These are phyloP conservation scores for cat (Felis catus) DNA, from an alignment of 2,113 vertebrate genomes.

Conservation along the genomic window DNA sequence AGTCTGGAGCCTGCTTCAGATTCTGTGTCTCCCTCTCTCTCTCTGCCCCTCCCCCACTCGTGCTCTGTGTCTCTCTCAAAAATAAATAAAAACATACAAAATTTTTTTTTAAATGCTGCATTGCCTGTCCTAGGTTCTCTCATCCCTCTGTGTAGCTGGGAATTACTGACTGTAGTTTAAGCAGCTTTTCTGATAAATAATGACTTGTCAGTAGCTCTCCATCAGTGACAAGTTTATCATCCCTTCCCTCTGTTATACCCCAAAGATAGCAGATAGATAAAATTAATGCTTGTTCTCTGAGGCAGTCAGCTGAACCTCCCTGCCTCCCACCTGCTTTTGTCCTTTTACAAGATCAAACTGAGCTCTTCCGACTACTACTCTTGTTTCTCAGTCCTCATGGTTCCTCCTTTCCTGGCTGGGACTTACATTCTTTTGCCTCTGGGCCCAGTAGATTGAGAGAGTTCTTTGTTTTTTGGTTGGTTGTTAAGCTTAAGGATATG, in stretches of 20 bases:
- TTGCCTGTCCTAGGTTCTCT: neutral
- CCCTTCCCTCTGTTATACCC: neutral
- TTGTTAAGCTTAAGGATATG: neutral
- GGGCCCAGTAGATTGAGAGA: neutral
- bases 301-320: neutral
- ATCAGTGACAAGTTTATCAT: neutral
- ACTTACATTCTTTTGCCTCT: neutral
- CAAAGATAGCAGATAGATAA: neutral
- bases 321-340: neutral
- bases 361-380: neutral
- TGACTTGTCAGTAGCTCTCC: neutral
- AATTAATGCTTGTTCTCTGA: neutral
- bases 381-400: neutral
- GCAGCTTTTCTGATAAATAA: neutral
- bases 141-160: neutral
- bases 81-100: too few species aligned
- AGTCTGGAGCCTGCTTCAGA: too few species aligned
- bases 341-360: neutral
- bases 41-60: too few species aligned
- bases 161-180: neutral
- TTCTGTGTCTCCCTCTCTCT: too few species aligned
- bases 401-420: neutral
- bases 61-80: too few species aligned
- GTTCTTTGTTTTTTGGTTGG: neutral
- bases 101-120: too few species aligned